Evolutionary conservation across 2,888 invertebrate species (phyloP), one percentile per base, ranked within the genome.

Genomic region (Plemyria rubiginata): DNA sequence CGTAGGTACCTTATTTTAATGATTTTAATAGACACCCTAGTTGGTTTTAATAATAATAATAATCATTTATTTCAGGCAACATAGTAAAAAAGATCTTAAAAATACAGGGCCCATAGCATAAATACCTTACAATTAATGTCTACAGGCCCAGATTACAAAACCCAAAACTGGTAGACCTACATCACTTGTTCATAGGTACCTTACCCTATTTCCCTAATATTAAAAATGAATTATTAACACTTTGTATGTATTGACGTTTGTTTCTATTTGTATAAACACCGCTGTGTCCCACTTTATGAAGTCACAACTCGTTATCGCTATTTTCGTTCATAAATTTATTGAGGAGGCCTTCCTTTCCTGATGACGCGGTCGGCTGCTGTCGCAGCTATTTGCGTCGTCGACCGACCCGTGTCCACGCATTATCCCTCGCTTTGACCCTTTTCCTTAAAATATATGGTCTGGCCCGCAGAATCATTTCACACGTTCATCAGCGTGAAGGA

Each of bases 351-450:
- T 71, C 71, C 74, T 79, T 73, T 70, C 71, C 73, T 79, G 79
- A 78, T 77, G 80, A 79, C 75, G 75, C 75, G 76, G 71, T 70
- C 73, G 74, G 67, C 77, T 73, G 73, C 73, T 77, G 75, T 70
- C 75, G 73, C 65, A 65, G 80, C 79, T 85, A 86, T 86, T 86
- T 85, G 72, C 74, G 83, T 81, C 74, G 68, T 15, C 32, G 50
- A 68, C 76, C 72, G 74, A 57, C 29, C 78, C 78, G 73, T 76
- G 73, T 78, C 78, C 72, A 76, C 82, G 75, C 84, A 85, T 85
- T 85, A 86, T 82, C 85, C 86, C 82, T 75, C 75, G 60, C 76
- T 77, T 79, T 74, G 73, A 80, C 81, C 84, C 80, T 81, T 77
- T 74, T 54, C 65, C 75, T 75, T 68, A 77, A 80, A 82, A 81